These are phyloP conservation scores for Cyclina sinensis DNA, from an alignment of 1,140 invertebrate genomes.

Conservation along the genomic window DNA sequence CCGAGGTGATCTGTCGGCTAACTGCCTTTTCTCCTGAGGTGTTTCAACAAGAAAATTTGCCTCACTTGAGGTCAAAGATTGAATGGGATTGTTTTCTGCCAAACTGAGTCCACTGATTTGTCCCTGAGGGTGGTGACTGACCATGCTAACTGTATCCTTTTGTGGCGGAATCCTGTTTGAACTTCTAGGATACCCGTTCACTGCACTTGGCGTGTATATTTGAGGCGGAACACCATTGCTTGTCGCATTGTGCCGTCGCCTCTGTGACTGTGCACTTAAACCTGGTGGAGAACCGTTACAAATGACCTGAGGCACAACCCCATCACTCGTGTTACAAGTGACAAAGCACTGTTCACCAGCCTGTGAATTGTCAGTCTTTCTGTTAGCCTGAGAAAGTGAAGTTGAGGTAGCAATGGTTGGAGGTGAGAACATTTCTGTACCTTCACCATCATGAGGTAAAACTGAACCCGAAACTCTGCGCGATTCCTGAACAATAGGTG, in stretches of 20 bases:
- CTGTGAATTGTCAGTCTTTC: conserved; percentile 15
- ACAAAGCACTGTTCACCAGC: neutral
- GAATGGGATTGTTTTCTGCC: conserved; percentile 42
- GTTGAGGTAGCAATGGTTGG: conserved; percentile 33
- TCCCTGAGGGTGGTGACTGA: conserved; percentile 28
- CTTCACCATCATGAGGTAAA: conserved; percentile 37
- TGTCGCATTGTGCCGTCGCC: conserved; percentile 3
- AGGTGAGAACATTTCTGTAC: neutral
- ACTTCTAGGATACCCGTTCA: neutral
- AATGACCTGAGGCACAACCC: conserved; percentile 23
- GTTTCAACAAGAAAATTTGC: neutral
- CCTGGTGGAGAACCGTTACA: conserved; percentile 5
- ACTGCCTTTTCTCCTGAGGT: neutral
- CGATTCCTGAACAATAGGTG: conserved; percentile 38
- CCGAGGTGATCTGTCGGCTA: neutral
- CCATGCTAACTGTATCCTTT: neutral
- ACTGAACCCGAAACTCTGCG: conserved; percentile 14
- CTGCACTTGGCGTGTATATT: neutral
- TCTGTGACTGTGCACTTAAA: neutral
- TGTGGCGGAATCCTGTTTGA: neutral
- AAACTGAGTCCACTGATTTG: neutral
- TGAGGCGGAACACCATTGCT: conserved; percentile 23
- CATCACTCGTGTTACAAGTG: neutral
- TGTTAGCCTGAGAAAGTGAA: conserved; percentile 39
- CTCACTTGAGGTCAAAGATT: conserved; percentile 22